phyloP scores from a whole-genome alignment of 2,888 invertebrate genomes.

The Buathra laborator region DNA sequence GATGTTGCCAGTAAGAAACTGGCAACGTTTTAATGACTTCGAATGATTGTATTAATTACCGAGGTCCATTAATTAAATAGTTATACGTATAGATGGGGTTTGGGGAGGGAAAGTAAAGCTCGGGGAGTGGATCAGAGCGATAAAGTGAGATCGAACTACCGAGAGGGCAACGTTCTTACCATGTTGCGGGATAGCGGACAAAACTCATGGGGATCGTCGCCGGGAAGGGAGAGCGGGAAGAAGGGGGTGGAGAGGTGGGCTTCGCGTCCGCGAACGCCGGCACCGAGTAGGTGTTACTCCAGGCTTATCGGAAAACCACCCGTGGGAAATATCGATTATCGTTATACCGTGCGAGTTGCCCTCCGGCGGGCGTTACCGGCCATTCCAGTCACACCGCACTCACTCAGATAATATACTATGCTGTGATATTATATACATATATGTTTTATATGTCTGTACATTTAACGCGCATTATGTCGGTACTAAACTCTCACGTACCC shows the following conservation, averaged over 20 bases:
- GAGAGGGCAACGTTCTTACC: slow-evolving; percentile 56
- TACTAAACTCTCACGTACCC: slow-evolving; percentile 53
- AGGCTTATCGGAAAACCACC: slow-evolving; percentile 69
- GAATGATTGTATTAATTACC: slow-evolving; percentile 13
- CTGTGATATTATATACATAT: slow-evolving; percentile 28
- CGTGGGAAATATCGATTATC: slow-evolving; percentile 69
- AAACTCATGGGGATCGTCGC: slow-evolving; percentile 55
- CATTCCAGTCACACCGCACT: slow-evolving; percentile 52
- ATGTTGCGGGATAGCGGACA: slow-evolving; percentile 55
- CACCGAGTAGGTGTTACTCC: slow-evolving; percentile 64
- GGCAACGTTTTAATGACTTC: slow-evolving; percentile 18
- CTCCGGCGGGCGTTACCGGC: slow-evolving; percentile 54
- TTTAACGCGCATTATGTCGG: slow-evolving; percentile 52
- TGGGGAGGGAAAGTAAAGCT: neutral
- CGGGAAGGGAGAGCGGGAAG: neutral
- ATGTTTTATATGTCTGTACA: slow-evolving; percentile 26
- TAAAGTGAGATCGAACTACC: slow-evolving; percentile 35
- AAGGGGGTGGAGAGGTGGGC: slow-evolving; percentile 29
- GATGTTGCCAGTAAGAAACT: slow-evolving; percentile 7
- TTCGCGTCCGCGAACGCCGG: slow-evolving; percentile 1
- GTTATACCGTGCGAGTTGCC: slow-evolving; percentile 57
- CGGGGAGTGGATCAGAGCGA: slow-evolving; percentile 14
- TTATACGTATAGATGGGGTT: neutral
- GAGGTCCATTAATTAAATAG: slow-evolving; percentile 15
- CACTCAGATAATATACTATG: slow-evolving; percentile 50